Base-by-base conservation (phyloP, 2,113 vertebrate genomes). In the Erpornis zantholeuca region DNA sequence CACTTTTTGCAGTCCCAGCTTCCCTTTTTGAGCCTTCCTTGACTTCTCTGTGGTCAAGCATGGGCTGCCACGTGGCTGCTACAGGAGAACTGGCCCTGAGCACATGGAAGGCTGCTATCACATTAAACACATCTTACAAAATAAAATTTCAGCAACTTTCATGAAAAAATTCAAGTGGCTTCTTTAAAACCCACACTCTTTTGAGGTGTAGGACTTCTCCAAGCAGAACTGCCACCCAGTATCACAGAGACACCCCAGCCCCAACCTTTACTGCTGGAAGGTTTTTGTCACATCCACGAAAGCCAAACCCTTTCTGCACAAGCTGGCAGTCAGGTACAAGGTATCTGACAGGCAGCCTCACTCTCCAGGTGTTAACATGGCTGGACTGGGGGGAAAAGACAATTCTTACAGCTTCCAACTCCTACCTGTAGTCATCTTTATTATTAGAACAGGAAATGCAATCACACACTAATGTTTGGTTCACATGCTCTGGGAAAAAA, bases 31-130 rank as follows among this genome's bases (percentile, higher is more conserved):
- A 88, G 59, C 56, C 24, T 68, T 36, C 2, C 1, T 3, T 29
- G 28, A 10, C 69, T 40, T 44, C 45, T 19, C 71, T 81, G 54
- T 53, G 23, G 79, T 70, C 59, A 59, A 52, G 25, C 66, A 25
- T 0, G 1, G 45, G 22, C 53, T 81, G 64, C 20, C 31, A 52
- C 20, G 50, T 1, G 11, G 60, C 60, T 82, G 52, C 78, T n/a
- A 3, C 3, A 70, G 50, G 15, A 59, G 29, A 91, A 86, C 61
- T 6, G 15, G 38, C 42, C 36, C n/a, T 10, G 24, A 28, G 65
- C 31, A 3, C 17, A 4, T 0, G 2, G 25, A 64, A 63, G 0
- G 0, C 36, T 3, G 0, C 7, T 35, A 23, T 3, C 44, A 52
- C 0, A 0, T 25, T 18, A 35, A 65, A 60, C 15, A 49, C 28